Evolutionary conservation across 2,797 vertebrate species (phyloP), one percentile per base, ranked within the genome.

Genomic region (Arrhamphus sclerolepis): DNA sequence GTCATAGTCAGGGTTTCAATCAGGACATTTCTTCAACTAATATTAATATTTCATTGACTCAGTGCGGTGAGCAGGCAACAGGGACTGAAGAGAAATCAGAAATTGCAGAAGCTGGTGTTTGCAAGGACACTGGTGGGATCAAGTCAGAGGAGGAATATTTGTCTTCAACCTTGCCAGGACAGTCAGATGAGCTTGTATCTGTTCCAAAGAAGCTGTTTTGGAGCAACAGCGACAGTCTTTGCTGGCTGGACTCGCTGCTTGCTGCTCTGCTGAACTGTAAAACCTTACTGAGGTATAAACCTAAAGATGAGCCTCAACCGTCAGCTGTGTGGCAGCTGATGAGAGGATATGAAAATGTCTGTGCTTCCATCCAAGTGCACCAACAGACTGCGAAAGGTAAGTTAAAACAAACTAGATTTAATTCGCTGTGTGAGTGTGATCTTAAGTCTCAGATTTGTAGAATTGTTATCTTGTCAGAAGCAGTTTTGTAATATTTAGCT

Each of bases 161-260:
- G 44, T 53, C 29, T 21, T 52, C 13, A 38, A 28, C 29, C 8
- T 13, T n/a, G 0, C 2, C 20, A 26, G 40, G 2, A 0, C 52
- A 56, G 59, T 49, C 53, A 0, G 28, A 60, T 17, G 51, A 81
- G 34, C 64, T 82, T 7, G 68, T 84, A 22, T n/a, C 77, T 22
- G 81, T 68, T 76, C 76, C 82, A 1, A 46, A 79, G 1, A 86
- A 75, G 75, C 91, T 96, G 43, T 96, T 97, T 56, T 98, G 96
- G 97, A 93, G 60, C 68, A 97, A 96, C 51, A 16, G 17, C 1
- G 53, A 89, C 62, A 92, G 92, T 24, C 81, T 97, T 21, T 97
- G 95, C 80, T 99, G 98, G 98, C 81, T 99, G 85, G 93, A 98
- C 78, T 93, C 94, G 0, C 77, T 98, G 83, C 86, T 99, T 20